phyloP scores from a whole-genome alignment of 2,888 invertebrate genomes.

The Thera obeliscata region DNA sequence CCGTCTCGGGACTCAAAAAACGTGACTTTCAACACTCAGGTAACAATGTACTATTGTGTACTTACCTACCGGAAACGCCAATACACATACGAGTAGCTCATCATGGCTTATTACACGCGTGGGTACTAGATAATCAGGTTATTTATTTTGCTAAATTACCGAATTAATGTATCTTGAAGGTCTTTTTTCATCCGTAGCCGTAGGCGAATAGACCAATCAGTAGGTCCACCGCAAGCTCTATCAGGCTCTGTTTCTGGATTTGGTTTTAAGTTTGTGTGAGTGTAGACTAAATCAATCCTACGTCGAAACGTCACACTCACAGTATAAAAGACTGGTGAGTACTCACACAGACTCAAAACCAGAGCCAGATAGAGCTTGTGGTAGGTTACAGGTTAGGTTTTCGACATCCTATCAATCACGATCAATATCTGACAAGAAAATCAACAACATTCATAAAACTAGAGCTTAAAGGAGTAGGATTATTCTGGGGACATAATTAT shows the following conservation, averaged over 20 bases:
- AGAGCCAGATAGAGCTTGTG: background rate
- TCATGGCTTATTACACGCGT: background rate
- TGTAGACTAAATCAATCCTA: no score
- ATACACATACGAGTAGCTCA: background rate
- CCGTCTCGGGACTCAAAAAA: no score
- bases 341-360: no score
- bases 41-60: no score
- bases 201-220: slow-evolving; percentile 12
- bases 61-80: no score
- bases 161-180: background rate
- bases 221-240: no score
- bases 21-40: no score
- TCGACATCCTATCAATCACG: slow-evolving; percentile 20
- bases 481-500: no score
- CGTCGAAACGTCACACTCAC: no score
- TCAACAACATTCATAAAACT: background rate
- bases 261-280: no score
- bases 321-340: no score
- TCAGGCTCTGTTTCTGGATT: no score
- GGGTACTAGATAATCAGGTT: background rate
- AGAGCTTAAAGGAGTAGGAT: background rate
- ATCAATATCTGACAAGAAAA: background rate
- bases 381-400: background rate
- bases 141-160: background rate
- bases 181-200: background rate